Evolutionary conservation across 2,113 vertebrate species (phyloP).

Genomic region (Pachyramphus minor): DNA sequence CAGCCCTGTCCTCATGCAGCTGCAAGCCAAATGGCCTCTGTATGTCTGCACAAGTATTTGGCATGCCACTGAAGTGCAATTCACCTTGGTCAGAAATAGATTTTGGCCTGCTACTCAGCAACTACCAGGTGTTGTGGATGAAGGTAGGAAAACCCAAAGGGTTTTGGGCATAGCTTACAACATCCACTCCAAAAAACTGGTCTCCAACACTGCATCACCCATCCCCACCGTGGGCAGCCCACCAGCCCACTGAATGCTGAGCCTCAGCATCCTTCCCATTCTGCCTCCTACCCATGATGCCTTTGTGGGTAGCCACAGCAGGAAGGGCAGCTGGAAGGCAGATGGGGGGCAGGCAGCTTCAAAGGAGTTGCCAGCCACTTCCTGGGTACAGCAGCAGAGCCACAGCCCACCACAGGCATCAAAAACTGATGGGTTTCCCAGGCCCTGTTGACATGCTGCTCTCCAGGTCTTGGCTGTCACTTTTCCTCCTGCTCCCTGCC

Average conservation of each 20-base stretch:
- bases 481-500: neutral
- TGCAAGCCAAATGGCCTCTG: neutral
- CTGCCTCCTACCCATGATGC: fast-evolving
- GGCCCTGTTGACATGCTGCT: fast-evolving
- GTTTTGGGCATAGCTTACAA: fast-evolving
- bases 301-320: neutral
- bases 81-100: neutral
- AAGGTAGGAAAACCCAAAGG: neutral
- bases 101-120: neutral
- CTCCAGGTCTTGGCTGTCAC: neutral
- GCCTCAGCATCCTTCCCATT: fast-evolving
- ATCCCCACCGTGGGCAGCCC: fast-evolving
- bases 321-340: constrained; percentile 23
- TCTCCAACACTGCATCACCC: fast-evolving
- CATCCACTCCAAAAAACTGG: fast-evolving
- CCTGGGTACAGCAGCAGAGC: fast-evolving
- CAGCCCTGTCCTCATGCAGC: neutral
- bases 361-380: neutral
- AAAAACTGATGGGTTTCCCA: fast-evolving
- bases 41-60: neutral
- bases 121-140: neutral
- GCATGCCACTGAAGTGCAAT: neutral
- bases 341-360: neutral
- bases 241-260: fast-evolving
- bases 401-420: fast-evolving